Base-by-base conservation (phyloP, 2,888 invertebrate genomes). In the Drymonia ruficornis region DNA sequence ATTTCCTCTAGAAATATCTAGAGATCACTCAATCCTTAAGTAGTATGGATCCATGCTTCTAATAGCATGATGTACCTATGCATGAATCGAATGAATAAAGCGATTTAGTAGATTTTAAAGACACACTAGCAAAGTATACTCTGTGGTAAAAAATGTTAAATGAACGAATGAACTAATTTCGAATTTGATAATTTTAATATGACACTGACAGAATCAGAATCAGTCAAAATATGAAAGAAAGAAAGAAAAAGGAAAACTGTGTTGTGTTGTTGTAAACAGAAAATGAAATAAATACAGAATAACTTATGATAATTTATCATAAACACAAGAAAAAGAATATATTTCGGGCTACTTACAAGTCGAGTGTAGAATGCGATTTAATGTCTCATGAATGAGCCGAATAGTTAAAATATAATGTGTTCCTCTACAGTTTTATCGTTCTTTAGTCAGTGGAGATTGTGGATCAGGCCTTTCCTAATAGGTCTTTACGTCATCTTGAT, bases 381-480 rank as follows among this genome's bases (percentile, higher is more conserved):
- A 62, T 65, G 65, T 53, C 53, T 59, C 56, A 18, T 51, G 43
- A 56, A 65, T 52, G 54, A 38, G 53, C 63, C 52, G 61, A 61
- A 54, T 51, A 63, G 46, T 64, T 55, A 52, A 52, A 48, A 79
- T 23, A 78, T 57, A 70, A 93, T 92, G 92, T 93, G 93, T 83
- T 80, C 88, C 61, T 70, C 82, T 53, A 75, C 83, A 53, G 62
- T 90, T 53, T 55, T 78, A 69, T 72, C 84, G 31, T 91, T 91
- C 76, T 83, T 93, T 68, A 87, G 83, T 56, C 88, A 90, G 67
- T 98, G 98, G 98, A 95, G 96, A 80, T 90, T 96, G 67, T 98
- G 98, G 98, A 98, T 98, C 80, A 94, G 97, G 67, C 98, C 98
- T 50, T 93, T 98, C 53, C 94, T 97, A 52, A 95, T 98, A 61